Evolutionary conservation across 23 tunicate genomes (phyloP), one percentile per base, ranked within the genome.

Genomic region (Botrylloides violaceus): DNA sequence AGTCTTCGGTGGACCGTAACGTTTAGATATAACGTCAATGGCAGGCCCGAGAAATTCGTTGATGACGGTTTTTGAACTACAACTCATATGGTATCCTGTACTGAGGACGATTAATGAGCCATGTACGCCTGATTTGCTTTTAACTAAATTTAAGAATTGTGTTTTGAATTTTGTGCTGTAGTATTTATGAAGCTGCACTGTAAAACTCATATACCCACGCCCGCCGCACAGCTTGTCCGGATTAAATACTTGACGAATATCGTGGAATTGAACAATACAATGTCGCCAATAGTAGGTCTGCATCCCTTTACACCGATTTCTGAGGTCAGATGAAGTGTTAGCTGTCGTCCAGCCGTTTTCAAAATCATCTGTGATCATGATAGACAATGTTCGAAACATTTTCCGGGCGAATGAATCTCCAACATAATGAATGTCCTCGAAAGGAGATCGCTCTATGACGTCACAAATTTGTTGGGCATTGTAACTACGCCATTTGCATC

Each of bases 71-170:
- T 39, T 37, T 15, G 70, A 68, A 23, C 1, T 7, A 1, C 56
- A 68, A 1, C 32, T 23, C 74, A 68, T 37, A 36, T 68, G 74
- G 47, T 35, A 43, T 6, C 74, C 74, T 9, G 71, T 61, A 50
- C 84, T 61, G 2, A 80, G 29, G 4, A 80, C 71, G 34, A 80
- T 72, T 20, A 80, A 26, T 0, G 78, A 61, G 0, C 84, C 84
- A 22, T 23, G 64, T 31, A 49, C 59, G 32, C 73, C 73, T 6
- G 65, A 23, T 4, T 49, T 22, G 31, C 81, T 31, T 34, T 29
- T 33, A 0, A 66, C 64, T 3, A 77, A 43, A 22, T 65, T 22
- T 15, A 65, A 49, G 65, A 77, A 77, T 34, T 77, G 65, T 0
- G 21, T 31, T 31, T 50, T 49, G 36, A 65, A 77, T 0, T 50